phyloP scores from a whole-genome alignment of 2,113 vertebrate species.

The Otus sunia region DNA sequence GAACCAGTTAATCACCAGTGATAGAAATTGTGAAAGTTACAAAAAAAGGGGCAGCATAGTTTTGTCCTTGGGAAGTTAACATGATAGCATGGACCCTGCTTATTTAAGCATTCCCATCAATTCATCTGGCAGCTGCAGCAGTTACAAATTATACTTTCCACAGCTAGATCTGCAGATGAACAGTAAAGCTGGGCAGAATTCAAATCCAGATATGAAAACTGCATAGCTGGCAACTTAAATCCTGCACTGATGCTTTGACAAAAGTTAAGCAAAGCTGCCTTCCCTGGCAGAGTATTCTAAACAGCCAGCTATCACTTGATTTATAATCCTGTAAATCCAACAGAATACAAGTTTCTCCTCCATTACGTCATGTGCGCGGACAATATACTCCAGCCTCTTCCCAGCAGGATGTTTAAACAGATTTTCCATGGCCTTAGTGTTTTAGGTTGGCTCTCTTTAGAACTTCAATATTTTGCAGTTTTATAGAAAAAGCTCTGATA shows the following conservation, averaged over 20 bases:
- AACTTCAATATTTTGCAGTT: neutral
- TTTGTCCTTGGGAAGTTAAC: neutral
- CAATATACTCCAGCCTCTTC: neutral
- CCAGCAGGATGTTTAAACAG: neutral
- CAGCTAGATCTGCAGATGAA: neutral
- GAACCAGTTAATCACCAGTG: neutral
- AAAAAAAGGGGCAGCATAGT: neutral
- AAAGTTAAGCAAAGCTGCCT: neutral
- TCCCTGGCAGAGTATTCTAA: neutral
- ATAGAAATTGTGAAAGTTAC: neutral
- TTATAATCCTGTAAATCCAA: neutral
- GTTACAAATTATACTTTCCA: neutral
- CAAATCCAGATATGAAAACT: neutral
- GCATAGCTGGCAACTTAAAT: neutral
- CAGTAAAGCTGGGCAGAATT: neutral
- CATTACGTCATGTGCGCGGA: accelerated
- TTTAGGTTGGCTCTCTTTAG: neutral
- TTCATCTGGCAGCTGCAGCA: neutral
- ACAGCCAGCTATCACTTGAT: neutral
- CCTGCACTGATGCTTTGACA: neutral
- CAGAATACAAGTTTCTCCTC: neutral
- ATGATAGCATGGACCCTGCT: neutral
- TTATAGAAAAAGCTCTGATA: neutral
- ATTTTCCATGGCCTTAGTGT: neutral
- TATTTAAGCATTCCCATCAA: neutral